Percentiles rank a stretch among this genome's conserved stretches.
phyloP scores from a whole-genome alignment of 1,140 invertebrate genomes.

The Trichomalopsis sarcophagae region DNA sequence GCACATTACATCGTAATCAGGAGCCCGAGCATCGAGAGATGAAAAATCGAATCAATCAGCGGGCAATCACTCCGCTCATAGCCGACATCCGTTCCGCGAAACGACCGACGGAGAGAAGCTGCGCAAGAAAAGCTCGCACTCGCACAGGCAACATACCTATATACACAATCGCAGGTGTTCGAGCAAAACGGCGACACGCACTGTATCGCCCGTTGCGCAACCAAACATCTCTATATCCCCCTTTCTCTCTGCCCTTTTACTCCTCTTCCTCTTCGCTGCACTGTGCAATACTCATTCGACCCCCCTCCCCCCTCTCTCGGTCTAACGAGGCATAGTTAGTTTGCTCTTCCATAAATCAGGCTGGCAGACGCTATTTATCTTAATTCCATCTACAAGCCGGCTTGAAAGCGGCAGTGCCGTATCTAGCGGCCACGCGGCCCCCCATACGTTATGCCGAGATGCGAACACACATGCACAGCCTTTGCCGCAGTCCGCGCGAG shows the following conservation, averaged over 20 bases:
- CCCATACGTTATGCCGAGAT: conserved; percentile 19
- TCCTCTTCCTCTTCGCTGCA: not conserved
- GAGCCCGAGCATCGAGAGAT: not conserved
- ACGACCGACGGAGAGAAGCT: too few species aligned
- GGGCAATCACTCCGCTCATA: not conserved
- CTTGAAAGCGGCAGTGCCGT: conserved; percentile 36
- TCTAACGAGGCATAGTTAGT: conserved; percentile 50
- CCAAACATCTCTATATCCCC: not conserved
- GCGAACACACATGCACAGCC: not conserved
- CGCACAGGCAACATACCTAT: too few species aligned
- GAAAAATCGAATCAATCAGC: not conserved
- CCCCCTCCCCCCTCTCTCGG: not conserved
- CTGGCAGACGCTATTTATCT: conserved; percentile 60
- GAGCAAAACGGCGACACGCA: not conserved
- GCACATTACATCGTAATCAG: not conserved
- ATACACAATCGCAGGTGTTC: not conserved
- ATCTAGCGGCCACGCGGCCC: conserved; percentile 6
- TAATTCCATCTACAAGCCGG: conserved; percentile 61
- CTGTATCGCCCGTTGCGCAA: not conserved
- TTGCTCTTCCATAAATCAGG: conserved; percentile 60
- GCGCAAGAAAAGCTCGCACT: too few species aligned
- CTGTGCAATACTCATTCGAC: not conserved
- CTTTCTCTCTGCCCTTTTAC: conserved; percentile 16
- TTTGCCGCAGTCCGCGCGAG: not conserved
- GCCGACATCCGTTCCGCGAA: too few species aligned